Evolutionary conservation across 2,113 vertebrate species (phyloP), one percentile per base, ranked within the genome.

Genomic region (Pungitius pungitius): DNA sequence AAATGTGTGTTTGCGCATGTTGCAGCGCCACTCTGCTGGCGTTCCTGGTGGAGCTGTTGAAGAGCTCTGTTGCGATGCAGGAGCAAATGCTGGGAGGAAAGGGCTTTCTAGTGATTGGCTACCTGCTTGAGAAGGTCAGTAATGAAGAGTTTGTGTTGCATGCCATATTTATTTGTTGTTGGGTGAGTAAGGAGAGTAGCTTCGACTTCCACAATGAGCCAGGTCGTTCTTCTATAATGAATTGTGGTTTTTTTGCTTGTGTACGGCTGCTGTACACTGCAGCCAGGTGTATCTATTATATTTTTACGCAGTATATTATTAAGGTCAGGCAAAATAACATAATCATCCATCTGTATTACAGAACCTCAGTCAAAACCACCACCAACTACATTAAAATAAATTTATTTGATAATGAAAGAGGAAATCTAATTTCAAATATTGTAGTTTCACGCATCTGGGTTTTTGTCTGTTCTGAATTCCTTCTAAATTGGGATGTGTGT

Each of bases 1-100:
- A 65, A 18, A 33, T 26, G 2, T 79, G 68, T 72, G 26, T 70
- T 33, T 70, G 56, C 81, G 45, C 78, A 0, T 80, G 62, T 84
- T 91, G 66, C 93, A 99, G 98, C 90, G 98, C 97, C 74, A 99
- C 98, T 52, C 93, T 99, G 69, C 89, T 99, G 91, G 97, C 96
- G 37, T 99, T 99, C 93, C 90, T 99, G 89, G 96, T 99, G 92
- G 98, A 99, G 87, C 94, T 99, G 79, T 88, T 99, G 87, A 99
- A 99, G 94, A 99, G 98, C 92, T 99, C 98, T 12, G 98, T 99
- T 80, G 97, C 98, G 90, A 99, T 99, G 98, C 98, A 99, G 92
- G 98, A 99, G 65, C 98, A 99, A 89, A 99, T 99, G 97, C 91
- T 99, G 64, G 98, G 97, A 72, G 97, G 98, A 81, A 99, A 99